These are phyloP conservation scores for Aplysia californica DNA, from an alignment of 1,140 invertebrate species.

Conservation along the genomic window DNA sequence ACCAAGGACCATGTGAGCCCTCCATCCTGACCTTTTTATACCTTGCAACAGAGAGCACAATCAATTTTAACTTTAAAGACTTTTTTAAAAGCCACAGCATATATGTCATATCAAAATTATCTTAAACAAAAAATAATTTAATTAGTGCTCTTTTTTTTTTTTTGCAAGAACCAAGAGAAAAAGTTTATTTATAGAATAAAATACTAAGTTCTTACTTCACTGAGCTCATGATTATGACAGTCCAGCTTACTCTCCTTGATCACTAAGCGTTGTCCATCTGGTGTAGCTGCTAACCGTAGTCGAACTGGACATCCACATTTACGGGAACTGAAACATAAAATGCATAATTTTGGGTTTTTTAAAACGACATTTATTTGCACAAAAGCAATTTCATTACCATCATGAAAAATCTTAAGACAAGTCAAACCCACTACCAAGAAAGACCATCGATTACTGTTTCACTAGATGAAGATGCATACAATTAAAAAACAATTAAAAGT, in stretches of 20 bases:
- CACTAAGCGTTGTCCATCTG: constrained; percentile 18
- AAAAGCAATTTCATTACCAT: background rate
- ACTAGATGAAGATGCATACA: background rate
- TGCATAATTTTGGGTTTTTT: background rate
- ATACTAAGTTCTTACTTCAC: constrained; percentile 16
- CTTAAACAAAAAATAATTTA: background rate
- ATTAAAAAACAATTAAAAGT: background rate
- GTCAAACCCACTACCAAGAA: background rate
- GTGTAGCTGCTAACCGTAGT: constrained; percentile 1
- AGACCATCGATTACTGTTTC: background rate
- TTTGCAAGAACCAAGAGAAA: too few species aligned
- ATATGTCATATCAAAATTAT: background rate
- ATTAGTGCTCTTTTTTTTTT: too few species aligned
- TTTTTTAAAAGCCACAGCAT: too few species aligned
- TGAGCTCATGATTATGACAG: constrained; percentile 22
- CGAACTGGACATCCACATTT: constrained; percentile 22
- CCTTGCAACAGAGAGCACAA: too few species aligned
- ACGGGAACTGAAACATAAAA: constrained; percentile 3
- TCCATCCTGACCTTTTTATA: too few species aligned
- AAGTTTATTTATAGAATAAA: too few species aligned
- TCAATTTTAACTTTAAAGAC: too few species aligned
- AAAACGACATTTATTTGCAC: background rate
- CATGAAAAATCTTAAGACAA: background rate
- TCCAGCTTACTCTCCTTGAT: constrained; percentile 19
- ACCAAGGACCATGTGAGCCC: too few species aligned